These are phyloP conservation scores for Xanthia togata DNA, from an alignment of 2,888 invertebrate genomes.

Conservation along the genomic window DNA sequence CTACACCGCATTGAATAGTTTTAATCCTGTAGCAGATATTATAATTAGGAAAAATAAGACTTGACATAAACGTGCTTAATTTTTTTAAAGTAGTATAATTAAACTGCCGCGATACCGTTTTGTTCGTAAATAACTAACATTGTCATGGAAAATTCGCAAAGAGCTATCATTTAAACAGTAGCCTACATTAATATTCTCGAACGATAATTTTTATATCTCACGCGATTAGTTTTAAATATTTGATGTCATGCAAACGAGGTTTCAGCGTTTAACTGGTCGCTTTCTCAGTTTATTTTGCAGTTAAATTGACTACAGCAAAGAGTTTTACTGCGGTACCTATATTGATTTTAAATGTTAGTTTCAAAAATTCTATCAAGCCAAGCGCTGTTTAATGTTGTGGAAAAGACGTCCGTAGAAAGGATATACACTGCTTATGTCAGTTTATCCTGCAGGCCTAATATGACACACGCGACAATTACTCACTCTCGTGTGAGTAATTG, in stretches of 20 bases:
- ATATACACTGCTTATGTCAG: background rate
- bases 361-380: no score
- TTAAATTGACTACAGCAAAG: background rate
- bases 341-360: background rate
- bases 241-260: constrained; percentile 29
- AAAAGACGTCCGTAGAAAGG: background rate
- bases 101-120: constrained; percentile 13
- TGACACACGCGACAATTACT: no score
- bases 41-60: no score
- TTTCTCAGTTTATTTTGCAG: background rate
- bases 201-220: constrained; percentile 35
- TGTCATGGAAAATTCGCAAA: constrained; percentile 4
- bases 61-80: no score
- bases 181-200: constrained; percentile 17
- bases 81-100: no score
- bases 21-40: no score
- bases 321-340: background rate
- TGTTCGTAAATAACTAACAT: background rate
- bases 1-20: no score
- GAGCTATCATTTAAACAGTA: background rate
- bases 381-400: background rate
- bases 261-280: constrained; percentile 20
- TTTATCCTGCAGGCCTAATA: no score
- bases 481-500: no score
- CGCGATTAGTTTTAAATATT: constrained; percentile 39